Evolutionary conservation across 2,888 invertebrate species (phyloP).

Genomic region (Ametastegia equiseti): DNA sequence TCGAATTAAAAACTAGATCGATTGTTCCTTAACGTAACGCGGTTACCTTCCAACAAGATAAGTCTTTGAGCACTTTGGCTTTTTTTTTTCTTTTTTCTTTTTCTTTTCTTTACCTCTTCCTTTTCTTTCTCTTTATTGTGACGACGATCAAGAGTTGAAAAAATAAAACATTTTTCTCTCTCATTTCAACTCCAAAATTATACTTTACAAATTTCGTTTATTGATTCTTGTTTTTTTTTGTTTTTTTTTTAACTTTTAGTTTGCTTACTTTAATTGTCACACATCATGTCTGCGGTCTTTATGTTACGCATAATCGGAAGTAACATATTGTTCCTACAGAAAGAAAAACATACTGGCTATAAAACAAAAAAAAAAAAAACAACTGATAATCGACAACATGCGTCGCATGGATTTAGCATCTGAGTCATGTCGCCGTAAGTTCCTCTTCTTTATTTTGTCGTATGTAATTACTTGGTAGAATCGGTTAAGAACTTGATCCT

Average conservation of each 20-base stretch:
- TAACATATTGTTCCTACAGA: conserved; percentile 14
- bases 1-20: conserved; percentile 56
- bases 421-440: conserved; percentile 39
- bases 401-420: conserved; percentile 6
- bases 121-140: too few relatives aligned
- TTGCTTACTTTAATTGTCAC: neutral
- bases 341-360: conserved; percentile 34
- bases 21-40: conserved; percentile 61
- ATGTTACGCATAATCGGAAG: conserved; percentile 27
- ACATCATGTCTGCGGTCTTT: neutral
- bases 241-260: neutral
- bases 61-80: conserved; percentile 53
- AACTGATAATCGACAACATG: conserved; percentile 28
- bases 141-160: conserved; percentile 47
- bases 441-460: neutral
- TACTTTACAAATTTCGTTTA: neutral
- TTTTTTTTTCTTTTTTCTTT: conserved; percentile 49
- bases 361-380: too few relatives aligned
- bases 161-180: neutral
- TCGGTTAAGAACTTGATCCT: conserved; percentile 60
- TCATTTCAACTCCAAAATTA: neutral
- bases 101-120: too few relatives aligned
- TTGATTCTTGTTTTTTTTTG: neutral
- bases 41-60: conserved; percentile 58
- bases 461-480: conserved; percentile 48